phyloP scores from a whole-genome alignment of 2,797 vertebrate genomes.

The Mastacembelus armatus region DNA sequence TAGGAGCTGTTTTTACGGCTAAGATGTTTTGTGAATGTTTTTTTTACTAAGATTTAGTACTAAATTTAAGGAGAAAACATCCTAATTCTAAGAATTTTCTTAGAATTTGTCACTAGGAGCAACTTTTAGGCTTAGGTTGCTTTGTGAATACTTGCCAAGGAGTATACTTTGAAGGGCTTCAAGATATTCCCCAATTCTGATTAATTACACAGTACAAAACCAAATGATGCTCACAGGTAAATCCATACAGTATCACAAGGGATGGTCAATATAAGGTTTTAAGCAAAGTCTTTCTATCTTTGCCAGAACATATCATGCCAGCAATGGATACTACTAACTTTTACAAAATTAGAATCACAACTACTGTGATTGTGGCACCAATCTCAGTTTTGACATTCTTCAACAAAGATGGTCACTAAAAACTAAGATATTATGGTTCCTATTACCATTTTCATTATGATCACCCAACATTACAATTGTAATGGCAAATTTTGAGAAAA shows the following conservation, averaged over 20 bases:
- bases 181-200: background rate
- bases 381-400: background rate
- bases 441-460: background rate
- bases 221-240: background rate
- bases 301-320: background rate
- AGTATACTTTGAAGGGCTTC: background rate
- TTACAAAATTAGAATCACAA: background rate
- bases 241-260: background rate
- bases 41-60: no score
- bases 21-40: no score
- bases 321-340: background rate
- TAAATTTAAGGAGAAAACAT: no score
- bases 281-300: background rate
- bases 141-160: no score
- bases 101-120: no score
- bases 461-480: background rate
- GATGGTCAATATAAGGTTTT: background rate
- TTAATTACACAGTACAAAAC: background rate
- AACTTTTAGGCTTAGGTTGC: no score
- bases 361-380: background rate
- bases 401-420: background rate
- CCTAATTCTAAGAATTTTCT: no score
- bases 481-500: no score
- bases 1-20: no score
- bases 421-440: background rate